These are phyloP conservation scores for Drosophila insularis DNA, from an alignment of 1,140 invertebrate species.

Conservation along the genomic window DNA sequence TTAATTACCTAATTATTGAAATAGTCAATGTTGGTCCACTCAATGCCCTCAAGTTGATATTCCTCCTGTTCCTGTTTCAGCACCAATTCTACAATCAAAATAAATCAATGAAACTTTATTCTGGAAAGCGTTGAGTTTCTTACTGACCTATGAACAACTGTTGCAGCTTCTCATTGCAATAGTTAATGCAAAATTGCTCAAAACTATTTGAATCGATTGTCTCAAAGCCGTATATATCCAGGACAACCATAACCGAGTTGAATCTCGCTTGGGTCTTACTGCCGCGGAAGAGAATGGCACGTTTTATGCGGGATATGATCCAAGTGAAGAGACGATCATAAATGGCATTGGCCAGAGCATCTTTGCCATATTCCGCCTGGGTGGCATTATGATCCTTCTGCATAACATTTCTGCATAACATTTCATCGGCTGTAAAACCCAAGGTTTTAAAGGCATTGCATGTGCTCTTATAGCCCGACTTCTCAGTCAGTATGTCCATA, in stretches of 20 bases:
- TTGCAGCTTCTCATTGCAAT: conserved; percentile 98
- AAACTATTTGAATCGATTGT: conserved; percentile 98
- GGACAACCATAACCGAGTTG: conserved; percentile 95
- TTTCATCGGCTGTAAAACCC: conserved; percentile 90
- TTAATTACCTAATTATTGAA: conserved; percentile 91
- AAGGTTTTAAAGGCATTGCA: conserved; percentile 92
- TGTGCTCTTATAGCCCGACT: conserved; percentile 90
- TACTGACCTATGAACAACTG: conserved; percentile 96
- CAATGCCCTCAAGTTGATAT: conserved; percentile 95
- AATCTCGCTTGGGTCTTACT: conserved; percentile 73
- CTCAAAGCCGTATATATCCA: conserved; percentile 99
- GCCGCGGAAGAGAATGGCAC: conserved; percentile 86
- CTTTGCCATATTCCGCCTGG: conserved; percentile 94
- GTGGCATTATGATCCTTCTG: conserved; percentile 93
- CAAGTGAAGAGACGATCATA: conserved; percentile 96
- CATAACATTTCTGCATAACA: conserved; percentile 97
- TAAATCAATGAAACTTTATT: neutral
- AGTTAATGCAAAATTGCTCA: conserved; percentile 97
- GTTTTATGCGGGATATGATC: conserved; percentile 95
- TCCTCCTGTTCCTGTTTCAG: conserved; percentile 98
- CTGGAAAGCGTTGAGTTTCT: neutral
- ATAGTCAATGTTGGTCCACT: conserved; percentile 95
- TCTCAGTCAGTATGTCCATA: conserved; percentile 86
- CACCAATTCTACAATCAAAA: conserved; percentile 89
- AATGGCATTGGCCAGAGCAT: conserved; percentile 96